These are phyloP conservation scores for Drosophila orena DNA, from an alignment of 1,140 invertebrate species.

Conservation along the genomic window DNA sequence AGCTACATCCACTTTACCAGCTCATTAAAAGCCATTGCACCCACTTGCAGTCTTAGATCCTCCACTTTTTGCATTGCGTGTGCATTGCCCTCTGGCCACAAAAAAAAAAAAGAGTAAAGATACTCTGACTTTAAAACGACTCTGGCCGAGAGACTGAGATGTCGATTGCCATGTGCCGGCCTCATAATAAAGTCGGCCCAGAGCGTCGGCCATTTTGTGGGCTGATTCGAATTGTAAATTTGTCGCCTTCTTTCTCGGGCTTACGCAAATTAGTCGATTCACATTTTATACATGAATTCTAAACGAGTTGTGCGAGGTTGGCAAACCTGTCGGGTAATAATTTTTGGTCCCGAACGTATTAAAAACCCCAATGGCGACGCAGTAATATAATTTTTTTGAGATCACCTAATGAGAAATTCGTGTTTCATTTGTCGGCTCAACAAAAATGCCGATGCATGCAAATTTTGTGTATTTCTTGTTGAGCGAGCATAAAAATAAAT, in stretches of 20 bases:
- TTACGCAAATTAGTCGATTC: constrained; percentile 67
- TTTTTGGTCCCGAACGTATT: constrained; percentile 50
- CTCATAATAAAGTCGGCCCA: constrained; percentile 24
- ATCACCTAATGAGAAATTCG: constrained; percentile 77
- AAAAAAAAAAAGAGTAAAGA: no score
- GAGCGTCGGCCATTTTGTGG: constrained; percentile 70
- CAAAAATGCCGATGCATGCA: constrained; percentile 66
- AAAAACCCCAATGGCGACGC: constrained; percentile 64
- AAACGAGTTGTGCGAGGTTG: constrained; percentile 64
- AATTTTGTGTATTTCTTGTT: constrained; percentile 59
- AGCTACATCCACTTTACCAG: constrained; percentile 56
- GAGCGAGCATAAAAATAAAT: constrained; percentile 70
- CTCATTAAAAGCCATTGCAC: constrained; percentile 80
- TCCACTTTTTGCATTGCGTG: constrained; percentile 58
- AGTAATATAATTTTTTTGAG: constrained; percentile 52
- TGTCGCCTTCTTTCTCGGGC: constrained; percentile 45
- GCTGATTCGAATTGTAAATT: constrained; percentile 72
- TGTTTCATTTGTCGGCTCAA: constrained; percentile 66
- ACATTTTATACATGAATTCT: constrained; percentile 71
- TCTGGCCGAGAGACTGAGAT: constrained; percentile 6
- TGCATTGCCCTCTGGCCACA: constrained; percentile 52
- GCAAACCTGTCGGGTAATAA: constrained; percentile 66
- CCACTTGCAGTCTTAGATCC: constrained; percentile 44
- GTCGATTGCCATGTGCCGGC: constrained; percentile 23
- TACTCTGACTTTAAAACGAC: not conserved